These are phyloP conservation scores for Zoanthus sociatus DNA, from an alignment of 92 coral and sea anemone genomes.

Conservation along the genomic window DNA sequence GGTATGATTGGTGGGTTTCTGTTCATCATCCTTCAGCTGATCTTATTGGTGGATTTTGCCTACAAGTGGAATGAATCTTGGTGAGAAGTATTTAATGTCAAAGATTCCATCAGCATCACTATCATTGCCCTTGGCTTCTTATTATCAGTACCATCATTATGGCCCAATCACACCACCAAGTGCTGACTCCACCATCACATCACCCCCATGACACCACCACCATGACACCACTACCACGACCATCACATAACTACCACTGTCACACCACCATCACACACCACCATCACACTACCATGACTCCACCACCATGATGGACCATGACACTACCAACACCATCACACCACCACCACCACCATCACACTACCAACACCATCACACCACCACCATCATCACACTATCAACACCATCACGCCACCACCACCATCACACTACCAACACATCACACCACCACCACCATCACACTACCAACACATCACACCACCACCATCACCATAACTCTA, in stretches of 20 bases:
- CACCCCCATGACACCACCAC: neutral
- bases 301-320: neutral
- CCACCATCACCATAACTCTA: too few species aligned
- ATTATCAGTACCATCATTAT: neutral
- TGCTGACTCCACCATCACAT: neutral
- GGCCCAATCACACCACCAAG: too few species aligned
- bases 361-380: neutral
- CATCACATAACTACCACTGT: neutral
- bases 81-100: conserved; percentile 46
- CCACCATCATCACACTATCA: too few species aligned
- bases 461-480: too few species aligned
- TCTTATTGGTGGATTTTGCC: conserved; percentile 91
- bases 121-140: neutral
- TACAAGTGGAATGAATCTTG: conserved; percentile 98
- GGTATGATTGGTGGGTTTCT: conserved; percentile 96
- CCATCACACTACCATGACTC: neutral
- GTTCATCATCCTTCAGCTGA: conserved; percentile 88
- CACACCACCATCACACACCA: neutral
- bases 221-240: neutral
- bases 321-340: too few species aligned
- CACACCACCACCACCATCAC: too few species aligned
- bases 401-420: neutral
- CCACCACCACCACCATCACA: neutral
- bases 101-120: neutral
- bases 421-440: neutral